These are phyloP conservation scores for Temnothorax nylanderi DNA, from an alignment of 1,140 invertebrate genomes.

Conservation along the genomic window DNA sequence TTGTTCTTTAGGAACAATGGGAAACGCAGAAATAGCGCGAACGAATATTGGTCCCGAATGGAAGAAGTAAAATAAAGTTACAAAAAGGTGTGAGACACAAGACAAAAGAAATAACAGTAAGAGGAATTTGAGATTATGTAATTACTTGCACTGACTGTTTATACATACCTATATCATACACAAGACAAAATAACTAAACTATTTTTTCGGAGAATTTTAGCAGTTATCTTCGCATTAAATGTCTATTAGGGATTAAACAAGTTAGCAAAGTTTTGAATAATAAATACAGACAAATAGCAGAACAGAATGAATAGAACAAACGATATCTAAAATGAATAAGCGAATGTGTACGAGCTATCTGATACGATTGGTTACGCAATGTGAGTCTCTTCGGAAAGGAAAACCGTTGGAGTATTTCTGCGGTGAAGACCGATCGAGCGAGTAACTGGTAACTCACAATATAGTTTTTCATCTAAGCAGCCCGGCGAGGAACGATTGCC, in stretches of 20 bases:
- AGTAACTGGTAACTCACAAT: constrained; percentile 38
- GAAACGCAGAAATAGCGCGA: not conserved
- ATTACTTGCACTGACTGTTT: not conserved
- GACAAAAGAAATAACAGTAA: not conserved
- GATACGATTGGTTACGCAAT: not conserved
- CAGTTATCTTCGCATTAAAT: not conserved
- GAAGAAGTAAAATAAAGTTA: not conserved
- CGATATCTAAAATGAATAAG: not conserved
- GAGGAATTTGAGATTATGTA: not conserved
- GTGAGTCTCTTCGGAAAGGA: not conserved
- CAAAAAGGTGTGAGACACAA: not conserved
- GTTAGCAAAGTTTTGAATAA: not conserved
- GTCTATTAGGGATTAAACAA: not conserved
- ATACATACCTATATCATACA: not conserved
- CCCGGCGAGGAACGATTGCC: not conserved
- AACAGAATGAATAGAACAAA: not conserved
- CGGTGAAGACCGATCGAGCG: constrained; percentile 26
- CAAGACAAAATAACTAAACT: not conserved
- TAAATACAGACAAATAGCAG: not conserved
- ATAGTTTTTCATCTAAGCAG: constrained; percentile 21
- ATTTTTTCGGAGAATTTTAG: not conserved
- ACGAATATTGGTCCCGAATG: not conserved
- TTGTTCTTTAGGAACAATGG: constrained; percentile 66
- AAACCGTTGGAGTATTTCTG: not conserved
- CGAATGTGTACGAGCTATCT: too few relatives aligned